Conservation (phyloP, 1,140 invertebrate genomes). For the Drosophila albomicans region DNA sequence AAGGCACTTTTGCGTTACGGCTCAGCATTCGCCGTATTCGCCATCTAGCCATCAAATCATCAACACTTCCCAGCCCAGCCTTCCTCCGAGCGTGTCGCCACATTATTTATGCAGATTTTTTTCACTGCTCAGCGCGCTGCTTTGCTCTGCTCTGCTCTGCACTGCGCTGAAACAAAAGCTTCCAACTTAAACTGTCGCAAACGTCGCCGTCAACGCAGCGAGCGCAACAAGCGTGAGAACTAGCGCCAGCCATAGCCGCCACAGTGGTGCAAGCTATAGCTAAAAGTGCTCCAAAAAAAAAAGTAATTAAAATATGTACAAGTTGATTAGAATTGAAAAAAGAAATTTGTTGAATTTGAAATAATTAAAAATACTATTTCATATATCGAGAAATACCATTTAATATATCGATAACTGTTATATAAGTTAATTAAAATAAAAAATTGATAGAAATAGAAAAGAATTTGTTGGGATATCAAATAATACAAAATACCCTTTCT, state of each 20-base stretch:
- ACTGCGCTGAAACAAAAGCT: slow-evolving; percentile 58
- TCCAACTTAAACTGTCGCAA: slow-evolving; percentile 62
- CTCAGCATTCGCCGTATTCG: slow-evolving; percentile 60
- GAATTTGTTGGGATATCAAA: too few relatives aligned
- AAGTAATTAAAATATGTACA: neutral
- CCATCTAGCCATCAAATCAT: slow-evolving; percentile 72
- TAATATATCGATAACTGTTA: too few relatives aligned
- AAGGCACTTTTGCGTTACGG: slow-evolving; percentile 67
- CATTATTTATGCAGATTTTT: slow-evolving; percentile 76
- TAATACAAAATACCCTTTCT: too few relatives aligned
- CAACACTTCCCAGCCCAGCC: slow-evolving; percentile 57
- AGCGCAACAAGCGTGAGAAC: slow-evolving; percentile 79
- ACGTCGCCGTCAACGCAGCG: slow-evolving; percentile 48
- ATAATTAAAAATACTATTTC: too few relatives aligned
- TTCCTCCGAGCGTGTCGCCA: slow-evolving; percentile 54
- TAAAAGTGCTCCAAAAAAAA: slow-evolving; percentile 41
- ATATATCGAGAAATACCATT: too few relatives aligned
- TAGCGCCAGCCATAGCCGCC: slow-evolving; percentile 52
- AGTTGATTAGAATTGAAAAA: too few relatives aligned
- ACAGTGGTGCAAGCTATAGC: slow-evolving; percentile 42
- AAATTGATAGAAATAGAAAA: too few relatives aligned
- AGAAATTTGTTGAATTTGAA: too few relatives aligned
- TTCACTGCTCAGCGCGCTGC: neutral
- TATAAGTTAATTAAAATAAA: too few relatives aligned
- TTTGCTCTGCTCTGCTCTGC: too few relatives aligned